These are phyloP conservation scores for Orthonyx spaldingii DNA, from an alignment of 2,113 vertebrate species.

Conservation along the genomic window DNA sequence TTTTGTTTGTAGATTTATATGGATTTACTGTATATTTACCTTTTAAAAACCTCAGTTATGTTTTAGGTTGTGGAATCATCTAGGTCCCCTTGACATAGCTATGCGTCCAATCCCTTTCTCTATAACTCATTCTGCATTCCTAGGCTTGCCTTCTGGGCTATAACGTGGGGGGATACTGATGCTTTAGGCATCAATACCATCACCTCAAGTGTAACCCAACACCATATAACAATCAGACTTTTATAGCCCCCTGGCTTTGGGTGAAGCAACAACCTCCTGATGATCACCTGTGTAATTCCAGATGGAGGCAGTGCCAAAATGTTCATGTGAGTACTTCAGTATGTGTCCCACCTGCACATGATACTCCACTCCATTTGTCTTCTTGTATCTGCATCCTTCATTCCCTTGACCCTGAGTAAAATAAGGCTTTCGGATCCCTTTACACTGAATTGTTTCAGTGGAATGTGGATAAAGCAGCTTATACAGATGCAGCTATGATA, in stretches of 20 bases:
- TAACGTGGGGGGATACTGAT: no score
- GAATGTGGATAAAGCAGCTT: background rate
- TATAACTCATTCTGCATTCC: background rate
- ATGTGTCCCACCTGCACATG: accelerated
- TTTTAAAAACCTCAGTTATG: background rate
- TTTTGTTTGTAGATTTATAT: background rate
- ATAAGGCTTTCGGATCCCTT: background rate
- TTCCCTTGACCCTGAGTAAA: background rate
- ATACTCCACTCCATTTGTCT: background rate
- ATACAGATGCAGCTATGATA: background rate
- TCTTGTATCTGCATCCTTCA: background rate
- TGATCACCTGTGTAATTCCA: background rate
- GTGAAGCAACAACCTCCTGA: background rate
- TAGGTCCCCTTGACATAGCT: background rate
- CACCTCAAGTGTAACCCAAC: background rate
- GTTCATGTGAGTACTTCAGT: accelerated
- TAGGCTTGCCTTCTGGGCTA: background rate
- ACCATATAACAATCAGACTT: background rate
- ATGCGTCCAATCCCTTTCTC: background rate
- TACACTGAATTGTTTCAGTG: background rate
- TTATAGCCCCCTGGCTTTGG: background rate
- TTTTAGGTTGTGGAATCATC: background rate
- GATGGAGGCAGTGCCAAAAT: background rate
- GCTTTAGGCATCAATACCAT: no score
- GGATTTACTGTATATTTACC: background rate